phyloP scores from a whole-genome alignment of 1,140 invertebrate species.

The Temnothorax curvispinosus region DNA sequence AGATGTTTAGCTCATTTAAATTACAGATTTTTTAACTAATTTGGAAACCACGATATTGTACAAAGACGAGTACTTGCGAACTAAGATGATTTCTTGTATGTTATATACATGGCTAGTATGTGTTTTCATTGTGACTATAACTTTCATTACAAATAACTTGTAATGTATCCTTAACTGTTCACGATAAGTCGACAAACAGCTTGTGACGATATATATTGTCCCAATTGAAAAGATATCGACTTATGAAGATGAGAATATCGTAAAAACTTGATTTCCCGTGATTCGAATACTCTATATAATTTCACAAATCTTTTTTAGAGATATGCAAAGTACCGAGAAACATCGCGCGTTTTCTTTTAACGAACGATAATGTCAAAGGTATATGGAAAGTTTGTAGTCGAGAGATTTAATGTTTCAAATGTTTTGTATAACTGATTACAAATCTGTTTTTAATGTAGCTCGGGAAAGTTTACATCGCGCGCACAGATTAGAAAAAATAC shows the following conservation, averaged over 20 bases:
- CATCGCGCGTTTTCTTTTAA: neutral
- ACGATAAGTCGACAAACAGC: neutral
- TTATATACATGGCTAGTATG: neutral
- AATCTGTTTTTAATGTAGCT: slow-evolving; percentile 11
- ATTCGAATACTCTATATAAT: slow-evolving; percentile 20
- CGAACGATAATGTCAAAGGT: neutral
- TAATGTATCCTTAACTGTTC: slow-evolving; percentile 22
- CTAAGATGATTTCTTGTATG: neutral
- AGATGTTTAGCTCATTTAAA: neutral
- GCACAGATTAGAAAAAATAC: neutral
- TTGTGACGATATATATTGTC: slow-evolving; percentile 4
- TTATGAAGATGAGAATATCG: slow-evolving; percentile 17
- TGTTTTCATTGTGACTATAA: neutral
- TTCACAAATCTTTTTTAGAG: slow-evolving; percentile 8
- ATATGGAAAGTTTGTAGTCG: neutral
- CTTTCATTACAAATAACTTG: neutral
- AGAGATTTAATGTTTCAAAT: neutral
- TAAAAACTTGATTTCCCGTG: neutral
- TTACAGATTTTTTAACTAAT: neutral
- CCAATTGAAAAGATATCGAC: slow-evolving; percentile 11
- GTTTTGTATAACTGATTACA: neutral
- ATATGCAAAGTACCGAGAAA: neutral
- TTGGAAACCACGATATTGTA: neutral
- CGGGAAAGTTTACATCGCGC: neutral
- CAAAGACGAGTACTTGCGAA: neutral